Conservation (phyloP, 1,140 invertebrate genomes). For the Acromyrmex echinatior region DNA sequence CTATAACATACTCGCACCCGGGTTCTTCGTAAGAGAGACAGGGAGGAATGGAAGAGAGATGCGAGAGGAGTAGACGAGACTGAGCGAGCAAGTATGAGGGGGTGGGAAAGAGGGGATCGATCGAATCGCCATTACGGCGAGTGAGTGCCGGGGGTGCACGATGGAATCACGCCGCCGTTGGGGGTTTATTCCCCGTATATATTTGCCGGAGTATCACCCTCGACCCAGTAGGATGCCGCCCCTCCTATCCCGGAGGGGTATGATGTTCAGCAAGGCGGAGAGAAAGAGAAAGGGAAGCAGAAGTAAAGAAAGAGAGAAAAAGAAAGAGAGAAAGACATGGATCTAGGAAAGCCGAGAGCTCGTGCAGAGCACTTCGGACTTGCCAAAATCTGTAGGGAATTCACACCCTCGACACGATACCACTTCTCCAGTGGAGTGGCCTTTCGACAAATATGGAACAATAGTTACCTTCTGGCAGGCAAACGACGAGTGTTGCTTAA, state of each 20-base stretch:
- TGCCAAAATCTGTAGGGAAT: slow-evolving; percentile 80
- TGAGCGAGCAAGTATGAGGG: background rate
- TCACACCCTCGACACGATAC: slow-evolving; percentile 76
- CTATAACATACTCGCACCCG: slow-evolving; percentile 72
- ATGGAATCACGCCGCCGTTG: slow-evolving; percentile 85
- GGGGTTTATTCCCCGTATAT: slow-evolving; percentile 85
- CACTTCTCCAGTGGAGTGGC: slow-evolving; percentile 70
- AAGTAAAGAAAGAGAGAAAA: slow-evolving; percentile 47
- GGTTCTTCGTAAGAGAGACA: slow-evolving; percentile 53
- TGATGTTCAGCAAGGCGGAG: slow-evolving; percentile 71
- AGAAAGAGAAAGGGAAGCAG: slow-evolving; percentile 51
- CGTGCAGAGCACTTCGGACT: slow-evolving; percentile 73
- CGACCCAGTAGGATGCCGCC: slow-evolving; percentile 77
- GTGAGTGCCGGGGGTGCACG: slow-evolving; percentile 81
- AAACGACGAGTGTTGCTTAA: slow-evolving; percentile 24
- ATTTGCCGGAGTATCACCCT: slow-evolving; percentile 83
- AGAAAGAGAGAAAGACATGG: slow-evolving; percentile 15
- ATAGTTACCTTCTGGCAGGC: slow-evolving; percentile 67
- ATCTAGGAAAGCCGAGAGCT: slow-evolving; percentile 69
- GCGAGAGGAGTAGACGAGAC: slow-evolving; percentile 43
- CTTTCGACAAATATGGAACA: slow-evolving; percentile 74
- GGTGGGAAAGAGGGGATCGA: slow-evolving; percentile 77
- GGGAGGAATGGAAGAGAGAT: slow-evolving; percentile 41
- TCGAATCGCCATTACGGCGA: slow-evolving; percentile 85
- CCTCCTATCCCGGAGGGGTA: slow-evolving; percentile 69